These are phyloP conservation scores for Rhopalosiphum nymphaeae DNA, from an alignment of 2,888 invertebrate species.

Conservation along the genomic window DNA sequence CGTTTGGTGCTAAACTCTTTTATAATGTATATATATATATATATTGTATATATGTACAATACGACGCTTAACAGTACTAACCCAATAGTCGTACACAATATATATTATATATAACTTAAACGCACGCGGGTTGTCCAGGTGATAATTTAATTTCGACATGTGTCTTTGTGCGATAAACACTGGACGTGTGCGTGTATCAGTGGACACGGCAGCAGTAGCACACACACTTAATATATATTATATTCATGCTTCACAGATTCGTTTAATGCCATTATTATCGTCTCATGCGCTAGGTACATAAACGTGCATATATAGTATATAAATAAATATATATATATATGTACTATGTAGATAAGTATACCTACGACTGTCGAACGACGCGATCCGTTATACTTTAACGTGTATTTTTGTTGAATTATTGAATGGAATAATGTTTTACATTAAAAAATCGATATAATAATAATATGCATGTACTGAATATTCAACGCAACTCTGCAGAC, in stretches of 20 bases:
- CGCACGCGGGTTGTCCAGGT: conserved; percentile 5
- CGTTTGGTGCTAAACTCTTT: no score
- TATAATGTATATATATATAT: no score
- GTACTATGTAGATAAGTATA: background rate
- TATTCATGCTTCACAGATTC: conserved; percentile 27
- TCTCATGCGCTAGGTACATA: background rate
- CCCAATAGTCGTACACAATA: background rate
- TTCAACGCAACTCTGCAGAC: background rate
- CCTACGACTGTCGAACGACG: background rate
- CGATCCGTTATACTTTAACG: conserved; percentile 44
- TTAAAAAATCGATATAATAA: conserved; percentile 7
- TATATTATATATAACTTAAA: background rate
- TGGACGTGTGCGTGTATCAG: background rate
- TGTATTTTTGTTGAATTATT: conserved; percentile 44
- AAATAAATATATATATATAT: background rate
- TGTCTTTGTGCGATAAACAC: conserved; percentile 44
- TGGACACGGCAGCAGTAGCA: background rate
- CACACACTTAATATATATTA: background rate
- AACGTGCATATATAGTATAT: background rate
- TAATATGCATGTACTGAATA: background rate
- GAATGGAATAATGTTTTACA: conserved; percentile 40
- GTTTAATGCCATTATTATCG: conserved; percentile 26
- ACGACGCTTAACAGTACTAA: background rate
- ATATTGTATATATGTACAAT: background rate
- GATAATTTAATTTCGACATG: conserved; percentile 43